Evolutionary conservation across 2,113 vertebrate genomes (phyloP).

Genomic region (Gambusia holbrooki): DNA sequence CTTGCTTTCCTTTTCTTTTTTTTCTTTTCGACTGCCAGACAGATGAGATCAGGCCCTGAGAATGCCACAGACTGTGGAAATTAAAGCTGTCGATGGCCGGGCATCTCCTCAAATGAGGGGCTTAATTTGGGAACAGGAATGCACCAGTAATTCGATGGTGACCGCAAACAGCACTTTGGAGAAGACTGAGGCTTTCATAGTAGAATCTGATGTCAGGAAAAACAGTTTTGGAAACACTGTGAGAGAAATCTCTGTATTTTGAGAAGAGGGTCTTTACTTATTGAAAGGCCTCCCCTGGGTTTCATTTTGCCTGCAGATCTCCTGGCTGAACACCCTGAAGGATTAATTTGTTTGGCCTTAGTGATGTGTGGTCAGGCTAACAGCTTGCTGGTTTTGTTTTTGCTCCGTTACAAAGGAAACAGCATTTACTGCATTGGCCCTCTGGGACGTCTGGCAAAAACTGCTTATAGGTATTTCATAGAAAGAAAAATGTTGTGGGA

Average conservation of each 20-base stretch:
- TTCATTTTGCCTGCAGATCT: constrained; percentile 15
- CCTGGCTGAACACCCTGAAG: constrained; percentile 30
- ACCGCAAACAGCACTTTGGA: constrained; percentile 57
- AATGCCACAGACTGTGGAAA: constrained; percentile 72
- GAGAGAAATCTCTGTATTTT: constrained; percentile 55
- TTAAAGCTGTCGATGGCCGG: constrained; percentile 61
- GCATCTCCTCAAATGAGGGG: constrained; percentile 66
- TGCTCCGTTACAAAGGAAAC: constrained; percentile 66
- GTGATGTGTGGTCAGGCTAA: constrained; percentile 38
- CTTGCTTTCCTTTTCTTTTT: constrained; percentile 39
- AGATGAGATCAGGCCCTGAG: constrained; percentile 66
- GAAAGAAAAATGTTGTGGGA: constrained; percentile 18
- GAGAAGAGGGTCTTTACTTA: constrained; percentile 46
- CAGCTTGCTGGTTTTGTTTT: constrained; percentile 51
- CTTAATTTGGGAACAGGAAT: constrained; percentile 69
- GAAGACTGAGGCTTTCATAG: constrained; percentile 32
- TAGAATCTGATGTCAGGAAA: constrained; percentile 43
- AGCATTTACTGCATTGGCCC: constrained; percentile 53
- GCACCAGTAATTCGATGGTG: constrained; percentile 32
- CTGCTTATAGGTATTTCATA: constrained; percentile 16
- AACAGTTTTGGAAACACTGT: constrained; percentile 53
- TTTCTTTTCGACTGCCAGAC: constrained; percentile 46
- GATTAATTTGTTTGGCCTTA: constrained; percentile 43
- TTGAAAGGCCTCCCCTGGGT: constrained; percentile 17
- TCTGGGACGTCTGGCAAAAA: constrained; percentile 70